Evolutionary conservation across 30 jellyfish, hydroid and myxozoan species (phyloP).

Genomic region (Chrysaora quinquecirrha): DNA sequence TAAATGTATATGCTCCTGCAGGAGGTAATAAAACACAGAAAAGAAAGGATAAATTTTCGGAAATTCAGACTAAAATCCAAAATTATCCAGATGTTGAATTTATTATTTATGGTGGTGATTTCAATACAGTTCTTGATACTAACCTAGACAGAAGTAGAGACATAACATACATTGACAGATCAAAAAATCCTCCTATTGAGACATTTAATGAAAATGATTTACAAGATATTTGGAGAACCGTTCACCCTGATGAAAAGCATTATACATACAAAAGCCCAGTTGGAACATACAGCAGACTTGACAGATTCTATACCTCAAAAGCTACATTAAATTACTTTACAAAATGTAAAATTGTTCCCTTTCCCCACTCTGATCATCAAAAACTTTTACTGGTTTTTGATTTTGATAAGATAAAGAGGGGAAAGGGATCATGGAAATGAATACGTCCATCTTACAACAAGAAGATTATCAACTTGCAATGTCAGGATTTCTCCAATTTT

Average conservation of each 20-base stretch:
- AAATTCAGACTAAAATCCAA: not conserved
- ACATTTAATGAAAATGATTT: not conserved
- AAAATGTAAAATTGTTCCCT: not conserved
- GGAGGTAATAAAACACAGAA: not conserved
- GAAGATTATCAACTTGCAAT: not conserved
- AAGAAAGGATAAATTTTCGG: not conserved
- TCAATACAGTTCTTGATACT: not conserved
- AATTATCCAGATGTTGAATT: not conserved
- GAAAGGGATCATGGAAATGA: not conserved
- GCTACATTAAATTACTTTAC: not conserved
- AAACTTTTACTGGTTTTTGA: not conserved
- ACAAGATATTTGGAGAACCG: not conserved
- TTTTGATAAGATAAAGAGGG: not conserved
- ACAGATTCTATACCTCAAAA: not conserved
- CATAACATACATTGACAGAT: not conserved
- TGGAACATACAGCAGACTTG: slow-evolving; percentile 1
- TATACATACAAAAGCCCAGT: not conserved
- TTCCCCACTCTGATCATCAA: slow-evolving; percentile 1
- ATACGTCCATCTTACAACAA: not conserved
- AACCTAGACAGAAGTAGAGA: not conserved
- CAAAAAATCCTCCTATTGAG: not conserved
- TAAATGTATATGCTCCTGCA: not conserved
- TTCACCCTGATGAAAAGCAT: not conserved
- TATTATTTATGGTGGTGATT: not conserved
- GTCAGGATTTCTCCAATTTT: not conserved